Evolutionary conservation across 2,797 vertebrate species (phyloP), one percentile per base, ranked within the genome.

Genomic region (Nyctibius grandis): DNA sequence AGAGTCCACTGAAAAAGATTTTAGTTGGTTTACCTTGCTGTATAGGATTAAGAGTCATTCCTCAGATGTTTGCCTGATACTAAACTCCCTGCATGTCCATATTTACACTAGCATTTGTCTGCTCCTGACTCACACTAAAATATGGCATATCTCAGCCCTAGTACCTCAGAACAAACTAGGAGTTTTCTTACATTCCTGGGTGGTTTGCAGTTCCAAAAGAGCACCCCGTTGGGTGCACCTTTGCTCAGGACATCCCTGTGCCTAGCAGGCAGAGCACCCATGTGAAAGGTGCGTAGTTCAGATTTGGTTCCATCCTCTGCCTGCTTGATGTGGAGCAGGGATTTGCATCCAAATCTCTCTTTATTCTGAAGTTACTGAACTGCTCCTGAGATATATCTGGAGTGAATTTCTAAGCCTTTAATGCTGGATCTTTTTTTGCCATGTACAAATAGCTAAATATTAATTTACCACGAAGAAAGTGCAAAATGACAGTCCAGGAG

Each of bases 161-260:
- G 4, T 57, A 63, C 12, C 16, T 59, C 36, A 36, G 23, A 19
- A 45, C 10, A 67, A 54, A 67, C 9, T 45, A 38, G 10, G 20
- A 68, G 9, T 76, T 63, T 70, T 73, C 36, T 69, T 70, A n/a
- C 5, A 12, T 53, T 72, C 12, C 19, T 59, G 64, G 11, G 31
- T 64, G 18, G 10, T 70, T 28, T 70, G 36, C 31, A 26, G 45
- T 53, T 65, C 40, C 59, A 57, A 42, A 44, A 79, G 28, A 69
- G 11, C 11, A 38, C 12, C 13, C 15, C 59, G 23, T 48, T 0
- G 1, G 45, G 16, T 1, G 1, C 19, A 44, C 8, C 22, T 22
- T 53, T 72, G 15, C 25, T 70, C 8, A 84, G 75, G 74, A 81
- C 3, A 0, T 34, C n/a, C 15, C 8, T 1, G 1, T 57, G 40